Conservation (phyloP, 2,797 vertebrate genomes). For the Carcharodon carcharias region DNA sequence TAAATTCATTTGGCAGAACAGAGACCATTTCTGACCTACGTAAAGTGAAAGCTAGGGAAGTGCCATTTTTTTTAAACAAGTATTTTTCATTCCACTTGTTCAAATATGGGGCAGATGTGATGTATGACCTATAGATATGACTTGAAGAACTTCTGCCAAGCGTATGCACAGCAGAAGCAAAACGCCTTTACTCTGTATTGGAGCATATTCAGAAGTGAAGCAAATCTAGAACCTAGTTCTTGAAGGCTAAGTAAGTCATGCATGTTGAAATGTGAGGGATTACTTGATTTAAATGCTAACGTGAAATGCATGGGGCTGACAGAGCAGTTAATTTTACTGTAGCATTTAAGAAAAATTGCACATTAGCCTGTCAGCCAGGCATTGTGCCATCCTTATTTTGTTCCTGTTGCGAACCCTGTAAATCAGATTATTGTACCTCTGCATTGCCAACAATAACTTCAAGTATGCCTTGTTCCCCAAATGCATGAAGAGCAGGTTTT, state of each 20-base stretch:
- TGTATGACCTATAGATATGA: not conserved
- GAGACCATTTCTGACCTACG: not conserved
- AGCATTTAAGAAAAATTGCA: not conserved
- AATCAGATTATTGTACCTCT: not conserved
- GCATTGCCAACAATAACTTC: not conserved
- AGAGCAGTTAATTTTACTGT: not conserved
- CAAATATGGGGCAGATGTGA: not conserved
- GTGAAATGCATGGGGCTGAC: not conserved
- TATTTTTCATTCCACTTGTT: not conserved
- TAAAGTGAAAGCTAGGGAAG: not conserved
- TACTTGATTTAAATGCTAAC: constrained; percentile 22
- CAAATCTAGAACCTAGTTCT: not conserved
- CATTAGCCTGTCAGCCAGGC: not conserved
- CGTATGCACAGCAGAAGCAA: not conserved
- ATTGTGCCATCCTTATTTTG: not conserved
- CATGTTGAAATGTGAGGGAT: not conserved
- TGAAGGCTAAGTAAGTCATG: not conserved
- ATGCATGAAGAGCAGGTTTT: not conserved
- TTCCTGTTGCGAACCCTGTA: not conserved
- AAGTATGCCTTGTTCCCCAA: not conserved
- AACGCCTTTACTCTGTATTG: not conserved
- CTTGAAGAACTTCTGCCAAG: not conserved
- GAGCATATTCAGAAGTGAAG: not conserved
- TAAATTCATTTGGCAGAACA: not conserved
- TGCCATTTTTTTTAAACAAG: not conserved